These are phyloP conservation scores for Sanderia malayensis DNA, from an alignment of 30 jellyfish, hydroid and myxozoan genomes.

Conservation along the genomic window DNA sequence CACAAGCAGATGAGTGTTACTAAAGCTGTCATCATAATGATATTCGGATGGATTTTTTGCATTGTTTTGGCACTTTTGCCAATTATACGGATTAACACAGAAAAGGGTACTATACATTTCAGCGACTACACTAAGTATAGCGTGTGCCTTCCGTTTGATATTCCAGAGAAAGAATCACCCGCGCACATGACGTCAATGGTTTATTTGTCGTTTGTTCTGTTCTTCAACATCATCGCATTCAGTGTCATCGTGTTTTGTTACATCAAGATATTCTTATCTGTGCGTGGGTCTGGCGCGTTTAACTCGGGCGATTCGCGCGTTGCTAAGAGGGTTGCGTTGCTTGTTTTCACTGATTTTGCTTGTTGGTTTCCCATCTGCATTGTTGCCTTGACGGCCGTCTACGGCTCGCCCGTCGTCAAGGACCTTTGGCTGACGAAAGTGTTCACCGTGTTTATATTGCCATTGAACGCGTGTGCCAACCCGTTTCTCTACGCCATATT, in stretches of 20 bases:
- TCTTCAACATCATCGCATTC: constrained; percentile 72
- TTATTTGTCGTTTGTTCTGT: constrained; percentile 60
- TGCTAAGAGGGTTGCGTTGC: constrained; percentile 86
- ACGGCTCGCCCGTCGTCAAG: constrained; percentile 64
- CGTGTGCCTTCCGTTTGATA: constrained; percentile 88
- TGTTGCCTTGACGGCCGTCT: constrained; percentile 71
- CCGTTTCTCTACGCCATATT: constrained; percentile 94
- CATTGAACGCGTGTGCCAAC: constrained; percentile 95
- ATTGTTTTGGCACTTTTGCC: constrained; percentile 74
- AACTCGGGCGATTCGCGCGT: constrained; percentile 91
- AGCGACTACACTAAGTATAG: constrained; percentile 87
- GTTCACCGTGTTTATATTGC: constrained; percentile 84
- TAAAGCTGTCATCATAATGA: constrained; percentile 68
- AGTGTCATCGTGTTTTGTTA: constrained; percentile 72
- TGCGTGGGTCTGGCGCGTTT: constrained; percentile 89
- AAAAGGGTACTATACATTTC: constrained; percentile 58
- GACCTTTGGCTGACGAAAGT: constrained; percentile 91
- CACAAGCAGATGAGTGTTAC: constrained; percentile 57
- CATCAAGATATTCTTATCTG: constrained; percentile 73
- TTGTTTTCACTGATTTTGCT: constrained; percentile 83
- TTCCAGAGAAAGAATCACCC: constrained; percentile 56
- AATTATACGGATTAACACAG: constrained; percentile 40
- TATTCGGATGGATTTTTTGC: constrained; percentile 86
- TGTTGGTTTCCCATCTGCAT: constrained; percentile 96
- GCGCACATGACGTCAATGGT: constrained; percentile 51